phyloP scores from a whole-genome alignment of 1,140 invertebrate genomes.

The Elysia chlorotica region DNA sequence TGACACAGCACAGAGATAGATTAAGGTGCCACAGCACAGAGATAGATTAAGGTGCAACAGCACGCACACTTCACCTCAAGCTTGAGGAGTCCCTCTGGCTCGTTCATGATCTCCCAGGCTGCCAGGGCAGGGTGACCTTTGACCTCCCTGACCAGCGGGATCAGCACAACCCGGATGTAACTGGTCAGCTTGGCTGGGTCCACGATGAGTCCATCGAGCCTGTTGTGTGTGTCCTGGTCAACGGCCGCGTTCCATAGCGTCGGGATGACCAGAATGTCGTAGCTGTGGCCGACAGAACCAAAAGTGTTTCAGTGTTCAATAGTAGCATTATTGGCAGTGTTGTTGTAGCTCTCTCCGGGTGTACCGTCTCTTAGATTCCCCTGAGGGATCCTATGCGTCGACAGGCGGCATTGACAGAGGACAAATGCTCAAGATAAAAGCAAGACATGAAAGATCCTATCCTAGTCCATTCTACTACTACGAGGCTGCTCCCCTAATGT shows the following conservation, averaged over 20 bases:
- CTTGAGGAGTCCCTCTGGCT: slow-evolving; percentile 59
- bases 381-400: too few species aligned
- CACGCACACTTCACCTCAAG: slow-evolving; percentile 33
- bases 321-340: too few species aligned
- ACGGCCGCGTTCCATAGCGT: slow-evolving; percentile 61
- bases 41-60: background rate
- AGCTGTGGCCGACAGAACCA: too few species aligned
- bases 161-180: slow-evolving; percentile 61
- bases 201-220: slow-evolving; percentile 49
- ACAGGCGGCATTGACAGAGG: too few species aligned
- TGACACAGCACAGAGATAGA: background rate
- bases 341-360: too few species aligned
- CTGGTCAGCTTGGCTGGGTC: slow-evolving; percentile 58
- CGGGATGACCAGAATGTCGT: slow-evolving; percentile 57
- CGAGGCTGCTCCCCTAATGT: too few species aligned
- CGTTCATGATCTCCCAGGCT: slow-evolving; percentile 63
- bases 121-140: slow-evolving; percentile 57
- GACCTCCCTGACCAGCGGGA: slow-evolving; percentile 50
- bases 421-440: too few species aligned
- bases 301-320: too few species aligned
- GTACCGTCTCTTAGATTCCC: too few species aligned
- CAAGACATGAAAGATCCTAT: too few species aligned
- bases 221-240: slow-evolving; percentile 43
- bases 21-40: background rate
- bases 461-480: too few species aligned